Conservation (phyloP, 2,888 invertebrate species). For the Lasioglossum villosulum region DNA sequence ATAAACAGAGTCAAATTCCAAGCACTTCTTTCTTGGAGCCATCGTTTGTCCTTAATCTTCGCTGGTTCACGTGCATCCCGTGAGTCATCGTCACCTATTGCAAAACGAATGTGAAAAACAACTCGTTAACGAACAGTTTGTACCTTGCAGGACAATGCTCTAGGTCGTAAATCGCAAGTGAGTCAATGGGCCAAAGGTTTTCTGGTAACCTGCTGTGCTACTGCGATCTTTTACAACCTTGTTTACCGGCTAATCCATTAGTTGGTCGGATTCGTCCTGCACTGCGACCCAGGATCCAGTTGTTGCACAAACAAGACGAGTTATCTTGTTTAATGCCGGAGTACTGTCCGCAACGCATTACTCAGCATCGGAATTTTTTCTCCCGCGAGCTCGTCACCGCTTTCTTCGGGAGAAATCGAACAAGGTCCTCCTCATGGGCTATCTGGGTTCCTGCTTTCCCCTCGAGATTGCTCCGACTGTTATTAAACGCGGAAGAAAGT, state of each 20-base stretch:
- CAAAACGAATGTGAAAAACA: slow-evolving; percentile 11
- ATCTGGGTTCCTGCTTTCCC: slow-evolving; percentile 1
- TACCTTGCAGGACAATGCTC: neutral
- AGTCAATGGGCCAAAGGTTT: slow-evolving; percentile 33
- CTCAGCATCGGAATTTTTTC: slow-evolving; percentile 17
- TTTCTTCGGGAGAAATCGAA: slow-evolving; percentile 3
- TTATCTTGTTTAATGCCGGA: slow-evolving; percentile 47
- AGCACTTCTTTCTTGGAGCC: neutral
- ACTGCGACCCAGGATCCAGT: neutral
- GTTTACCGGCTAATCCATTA: slow-evolving; percentile 19
- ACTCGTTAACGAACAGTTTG: neutral
- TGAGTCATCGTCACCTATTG: slow-evolving; percentile 28
- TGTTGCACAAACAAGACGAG: neutral
- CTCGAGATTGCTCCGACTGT: neutral
- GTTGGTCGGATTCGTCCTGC: neutral
- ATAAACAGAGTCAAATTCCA: neutral
- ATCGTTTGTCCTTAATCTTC: neutral
- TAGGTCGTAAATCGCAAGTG: slow-evolving; percentile 37
- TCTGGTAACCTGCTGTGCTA: slow-evolving; percentile 2
- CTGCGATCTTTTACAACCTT: slow-evolving; percentile 28
- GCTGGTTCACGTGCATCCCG: neutral
- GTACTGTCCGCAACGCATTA: slow-evolving; percentile 7
- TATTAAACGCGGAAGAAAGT: neutral
- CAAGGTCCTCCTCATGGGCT: neutral
- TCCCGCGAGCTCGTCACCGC: neutral